Conservation (phyloP, 2,888 invertebrate species). For the Meandrusa payeni region DNA sequence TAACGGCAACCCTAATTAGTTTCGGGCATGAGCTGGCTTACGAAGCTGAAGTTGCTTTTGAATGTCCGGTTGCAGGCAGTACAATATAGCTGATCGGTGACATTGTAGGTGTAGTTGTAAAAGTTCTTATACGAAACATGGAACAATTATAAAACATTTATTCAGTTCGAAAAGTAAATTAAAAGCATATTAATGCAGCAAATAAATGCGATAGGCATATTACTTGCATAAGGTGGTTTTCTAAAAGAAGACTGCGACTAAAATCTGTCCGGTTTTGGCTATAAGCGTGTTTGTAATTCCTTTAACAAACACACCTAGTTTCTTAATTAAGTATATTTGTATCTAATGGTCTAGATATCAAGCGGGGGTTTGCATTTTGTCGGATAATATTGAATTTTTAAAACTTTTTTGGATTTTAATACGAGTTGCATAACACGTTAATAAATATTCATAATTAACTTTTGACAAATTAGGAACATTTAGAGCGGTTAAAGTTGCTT, state of each 20-base stretch:
- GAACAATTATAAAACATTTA: too few relatives aligned
- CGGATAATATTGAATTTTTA: background rate
- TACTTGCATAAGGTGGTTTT: background rate
- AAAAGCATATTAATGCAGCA: too few relatives aligned
- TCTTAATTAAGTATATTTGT: background rate
- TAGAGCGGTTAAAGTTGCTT: too few relatives aligned
- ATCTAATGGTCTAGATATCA: background rate
- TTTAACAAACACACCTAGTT: background rate
- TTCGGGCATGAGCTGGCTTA: too few relatives aligned
- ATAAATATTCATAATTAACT: background rate
- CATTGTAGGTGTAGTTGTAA: too few relatives aligned
- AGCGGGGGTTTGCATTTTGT: background rate
- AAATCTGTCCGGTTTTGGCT: constrained; percentile 6
- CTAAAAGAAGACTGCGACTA: constrained; percentile 1
- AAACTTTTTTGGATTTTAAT: background rate
- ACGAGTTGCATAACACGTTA: background rate
- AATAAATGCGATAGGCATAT: too few relatives aligned
- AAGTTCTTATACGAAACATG: too few relatives aligned
- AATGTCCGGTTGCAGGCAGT: too few relatives aligned
- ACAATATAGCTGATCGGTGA: too few relatives aligned
- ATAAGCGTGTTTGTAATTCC: constrained; percentile 1
- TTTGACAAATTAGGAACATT: background rate
- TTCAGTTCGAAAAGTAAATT: too few relatives aligned
- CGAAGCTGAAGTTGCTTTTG: too few relatives aligned
- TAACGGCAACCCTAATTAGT: too few relatives aligned